A percentile compares a stretch with the other conserved stretches of the same genome.
phyloP scores from a whole-genome alignment of 2,797 vertebrate species.

The Cyclura pinguis region DNA sequence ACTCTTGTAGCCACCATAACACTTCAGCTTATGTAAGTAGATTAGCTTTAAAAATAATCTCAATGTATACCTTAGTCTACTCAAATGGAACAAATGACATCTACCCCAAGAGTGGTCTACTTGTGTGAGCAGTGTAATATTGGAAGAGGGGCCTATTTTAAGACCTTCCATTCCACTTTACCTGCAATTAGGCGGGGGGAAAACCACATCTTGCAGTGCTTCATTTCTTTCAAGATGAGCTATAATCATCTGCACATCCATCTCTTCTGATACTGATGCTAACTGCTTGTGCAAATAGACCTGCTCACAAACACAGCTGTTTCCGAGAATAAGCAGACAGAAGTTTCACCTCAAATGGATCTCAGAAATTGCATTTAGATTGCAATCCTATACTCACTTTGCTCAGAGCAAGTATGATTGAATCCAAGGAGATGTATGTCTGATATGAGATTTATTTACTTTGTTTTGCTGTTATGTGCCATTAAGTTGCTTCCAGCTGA shows the following conservation, averaged over 20 bases:
- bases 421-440: neutral
- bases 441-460: neutral
- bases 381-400: neutral
- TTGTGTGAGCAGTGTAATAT: neutral
- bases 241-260: neutral
- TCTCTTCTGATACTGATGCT: neutral
- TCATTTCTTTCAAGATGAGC: neutral
- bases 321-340: neutral
- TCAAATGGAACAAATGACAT: neutral
- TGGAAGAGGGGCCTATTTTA: neutral
- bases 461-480: too few species aligned
- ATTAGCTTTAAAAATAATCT: neutral
- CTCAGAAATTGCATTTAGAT: neutral
- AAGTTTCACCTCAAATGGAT: neutral
- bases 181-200: too few species aligned
- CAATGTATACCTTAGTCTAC: neutral
- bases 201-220: neutral
- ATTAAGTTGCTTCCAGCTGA: too few species aligned
- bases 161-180: neutral
- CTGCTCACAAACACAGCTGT: neutral
- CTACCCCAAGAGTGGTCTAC: neutral
- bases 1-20: neutral
- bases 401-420: neutral
- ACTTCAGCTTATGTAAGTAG: neutral
- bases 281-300: too few species aligned